Conservation (phyloP, 1,140 invertebrate genomes). For the Cotesia typhae region DNA sequence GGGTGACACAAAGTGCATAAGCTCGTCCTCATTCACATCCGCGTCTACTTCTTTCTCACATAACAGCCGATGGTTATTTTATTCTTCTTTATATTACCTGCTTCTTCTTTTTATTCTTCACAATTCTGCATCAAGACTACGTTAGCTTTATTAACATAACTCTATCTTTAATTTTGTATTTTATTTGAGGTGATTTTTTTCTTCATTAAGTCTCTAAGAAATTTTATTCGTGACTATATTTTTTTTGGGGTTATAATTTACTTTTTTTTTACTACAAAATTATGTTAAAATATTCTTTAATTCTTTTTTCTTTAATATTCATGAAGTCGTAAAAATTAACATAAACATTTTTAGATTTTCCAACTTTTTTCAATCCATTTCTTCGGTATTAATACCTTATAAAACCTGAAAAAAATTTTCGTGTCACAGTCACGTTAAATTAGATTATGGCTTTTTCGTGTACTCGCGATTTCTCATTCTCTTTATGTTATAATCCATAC, state of each 20-base stretch:
- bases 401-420: background rate
- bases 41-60: slow-evolving; percentile 18
- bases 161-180: background rate
- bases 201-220: too few species aligned
- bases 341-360: background rate
- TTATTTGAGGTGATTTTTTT: too few species aligned
- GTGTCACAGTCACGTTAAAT: background rate
- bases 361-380: background rate
- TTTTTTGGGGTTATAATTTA: too few species aligned
- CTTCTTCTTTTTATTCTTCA: background rate
- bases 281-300: too few species aligned
- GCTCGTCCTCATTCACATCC: slow-evolving; percentile 28
- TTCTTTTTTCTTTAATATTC: too few species aligned
- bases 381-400: background rate
- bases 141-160: background rate
- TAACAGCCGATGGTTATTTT: slow-evolving; percentile 24
- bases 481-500: slow-evolving; percentile 6
- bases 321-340: too few species aligned
- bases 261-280: too few species aligned
- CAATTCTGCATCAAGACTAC: background rate
- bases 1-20: slow-evolving; percentile 49
- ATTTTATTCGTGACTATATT: too few species aligned
- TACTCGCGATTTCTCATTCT: background rate
- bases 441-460: slow-evolving; percentile 1
- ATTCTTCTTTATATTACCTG: background rate